Conservation (phyloP, 1,140 invertebrate genomes). For the Drosophila auraria region DNA sequence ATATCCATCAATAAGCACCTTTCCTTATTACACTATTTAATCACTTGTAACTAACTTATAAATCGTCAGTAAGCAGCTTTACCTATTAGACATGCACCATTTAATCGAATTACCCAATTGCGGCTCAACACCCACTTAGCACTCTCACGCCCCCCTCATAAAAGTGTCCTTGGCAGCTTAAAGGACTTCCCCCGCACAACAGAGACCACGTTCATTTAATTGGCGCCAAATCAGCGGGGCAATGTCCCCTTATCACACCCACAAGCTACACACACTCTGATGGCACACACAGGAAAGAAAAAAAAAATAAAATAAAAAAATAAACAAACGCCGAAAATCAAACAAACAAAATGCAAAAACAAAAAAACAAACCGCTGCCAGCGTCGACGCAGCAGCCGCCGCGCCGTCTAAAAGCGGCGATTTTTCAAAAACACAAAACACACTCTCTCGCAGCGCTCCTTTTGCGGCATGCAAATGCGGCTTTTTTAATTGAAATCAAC, state of each 20-base stretch:
- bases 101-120: conserved; percentile 13
- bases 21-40: neutral
- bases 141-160: neutral
- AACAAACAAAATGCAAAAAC: conserved; percentile 47
- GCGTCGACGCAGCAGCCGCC: conserved; percentile 43
- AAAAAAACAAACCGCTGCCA: conserved; percentile 60
- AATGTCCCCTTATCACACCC: conserved; percentile 65
- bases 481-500: conserved; percentile 71
- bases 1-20: neutral
- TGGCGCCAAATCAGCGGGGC: conserved; percentile 56
- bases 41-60: neutral
- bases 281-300: neutral
- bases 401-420: conserved; percentile 49
- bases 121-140: conserved; percentile 12
- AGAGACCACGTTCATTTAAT: conserved; percentile 32
- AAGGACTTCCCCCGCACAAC: conserved; percentile 28
- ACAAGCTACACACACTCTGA: neutral
- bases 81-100: conserved; percentile 35
- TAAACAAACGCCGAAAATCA: conserved; percentile 56
- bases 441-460: conserved; percentile 10
- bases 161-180: conserved; percentile 34
- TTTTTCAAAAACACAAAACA: conserved; percentile 18
- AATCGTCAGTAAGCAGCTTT: conserved; percentile 9
- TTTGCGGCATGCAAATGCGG: conserved; percentile 63
- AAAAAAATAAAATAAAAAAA: neutral